Evolutionary conservation across 2,888 invertebrate genomes (phyloP).

Genomic region (Nematopogon swammerdamellus): DNA sequence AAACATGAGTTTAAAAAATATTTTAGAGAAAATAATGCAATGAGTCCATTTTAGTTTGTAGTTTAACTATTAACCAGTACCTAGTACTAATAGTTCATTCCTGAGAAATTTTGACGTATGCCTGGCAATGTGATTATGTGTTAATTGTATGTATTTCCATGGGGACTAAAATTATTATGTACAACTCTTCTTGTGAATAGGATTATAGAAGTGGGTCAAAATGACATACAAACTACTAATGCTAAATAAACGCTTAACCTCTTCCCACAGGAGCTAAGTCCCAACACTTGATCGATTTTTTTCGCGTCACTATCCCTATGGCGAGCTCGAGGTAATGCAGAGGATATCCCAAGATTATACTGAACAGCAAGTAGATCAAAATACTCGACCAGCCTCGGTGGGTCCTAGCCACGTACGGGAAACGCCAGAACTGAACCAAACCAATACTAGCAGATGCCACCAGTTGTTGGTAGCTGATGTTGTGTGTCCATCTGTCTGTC

Average conservation of each 20-base stretch:
- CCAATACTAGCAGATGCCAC: slow-evolving; percentile 38
- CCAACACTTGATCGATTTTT: slow-evolving; percentile 41
- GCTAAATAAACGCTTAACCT: too few species aligned
- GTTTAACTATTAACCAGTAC: too few species aligned
- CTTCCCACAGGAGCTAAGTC: slow-evolving; percentile 38
- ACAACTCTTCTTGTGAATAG: too few species aligned
- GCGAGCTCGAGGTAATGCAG: slow-evolving; percentile 41
- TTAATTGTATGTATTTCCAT: too few species aligned
- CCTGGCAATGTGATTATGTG: too few species aligned
- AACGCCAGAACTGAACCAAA: slow-evolving; percentile 42
- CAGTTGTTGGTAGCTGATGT: slow-evolving; percentile 39
- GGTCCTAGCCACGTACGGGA: slow-evolving; percentile 36
- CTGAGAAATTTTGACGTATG: too few species aligned
- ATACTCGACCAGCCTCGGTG: slow-evolving; percentile 33
- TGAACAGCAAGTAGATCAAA: slow-evolving; percentile 39
- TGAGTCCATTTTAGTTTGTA: too few species aligned
- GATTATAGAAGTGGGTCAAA: too few species aligned
- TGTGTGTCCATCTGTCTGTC: slow-evolving; percentile 40
- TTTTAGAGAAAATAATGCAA: too few species aligned
- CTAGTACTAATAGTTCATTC: too few species aligned
- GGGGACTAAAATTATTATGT: not conserved
- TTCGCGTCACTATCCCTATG: slow-evolving; percentile 37
- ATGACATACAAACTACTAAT: too few species aligned
- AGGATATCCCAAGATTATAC: slow-evolving; percentile 36
- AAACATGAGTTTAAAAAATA: not conserved